A percentile compares a stretch with the other conserved stretches of the same genome.
Evolutionary conservation across 2,888 invertebrate genomes (phyloP).

Genomic region (Archips crataeganus): DNA sequence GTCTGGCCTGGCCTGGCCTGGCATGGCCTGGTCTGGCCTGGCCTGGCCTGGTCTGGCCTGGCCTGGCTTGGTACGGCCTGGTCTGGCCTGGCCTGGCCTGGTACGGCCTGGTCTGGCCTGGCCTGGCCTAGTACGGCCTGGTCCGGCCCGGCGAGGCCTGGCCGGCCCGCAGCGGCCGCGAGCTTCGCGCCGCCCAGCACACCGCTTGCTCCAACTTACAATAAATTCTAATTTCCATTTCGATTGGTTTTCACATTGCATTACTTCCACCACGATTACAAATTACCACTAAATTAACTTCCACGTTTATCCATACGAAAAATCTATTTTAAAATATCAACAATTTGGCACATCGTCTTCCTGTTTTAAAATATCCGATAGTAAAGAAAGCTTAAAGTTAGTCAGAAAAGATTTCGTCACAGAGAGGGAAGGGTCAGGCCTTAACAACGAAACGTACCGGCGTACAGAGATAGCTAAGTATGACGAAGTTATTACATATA

Average conservation of each 20-base stretch:
- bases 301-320: slow-evolving; percentile 44
- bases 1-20: neutral
- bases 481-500: slow-evolving; percentile 40
- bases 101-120: neutral
- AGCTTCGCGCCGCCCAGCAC: slow-evolving; percentile 25
- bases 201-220: slow-evolving; percentile 40
- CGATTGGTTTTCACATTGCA: slow-evolving; percentile 79
- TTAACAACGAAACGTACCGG: slow-evolving; percentile 37
- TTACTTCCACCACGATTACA: slow-evolving; percentile 36
- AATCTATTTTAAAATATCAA: slow-evolving; percentile 68
- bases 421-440: slow-evolving; percentile 38
- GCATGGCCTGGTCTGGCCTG: neutral
- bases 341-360: slow-evolving; percentile 81
- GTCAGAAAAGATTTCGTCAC: slow-evolving; percentile 17
- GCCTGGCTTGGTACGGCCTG: neutral
- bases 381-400: slow-evolving; percentile 52
- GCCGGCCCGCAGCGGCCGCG: slow-evolving; percentile 2
- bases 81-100: neutral
- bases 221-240: slow-evolving; percentile 63
- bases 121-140: neutral
- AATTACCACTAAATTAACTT: slow-evolving; percentile 35
- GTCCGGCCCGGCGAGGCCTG: neutral
- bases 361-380: slow-evolving; percentile 57
- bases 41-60: neutral
- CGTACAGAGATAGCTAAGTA: slow-evolving; percentile 41